Percentiles rank a stretch among this genome's conserved stretches.
Conservation (phyloP, 2,888 invertebrate species). For the Tipula unca region DNA sequence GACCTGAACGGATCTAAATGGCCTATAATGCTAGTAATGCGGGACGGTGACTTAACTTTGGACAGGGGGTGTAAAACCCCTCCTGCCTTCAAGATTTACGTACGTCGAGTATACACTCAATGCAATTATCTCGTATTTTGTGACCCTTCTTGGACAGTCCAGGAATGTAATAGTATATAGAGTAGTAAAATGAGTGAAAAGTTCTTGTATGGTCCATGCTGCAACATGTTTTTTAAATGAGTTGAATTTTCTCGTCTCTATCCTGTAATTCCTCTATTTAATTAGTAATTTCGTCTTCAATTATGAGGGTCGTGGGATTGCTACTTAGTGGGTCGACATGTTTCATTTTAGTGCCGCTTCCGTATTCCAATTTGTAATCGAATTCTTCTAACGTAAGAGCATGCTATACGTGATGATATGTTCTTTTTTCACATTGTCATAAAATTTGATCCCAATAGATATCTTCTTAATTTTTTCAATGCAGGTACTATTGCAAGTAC, state of each 20-base stretch:
- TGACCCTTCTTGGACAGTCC: too few relatives aligned
- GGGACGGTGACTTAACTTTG: too few relatives aligned
- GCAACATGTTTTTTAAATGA: not conserved
- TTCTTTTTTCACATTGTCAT: not conserved
- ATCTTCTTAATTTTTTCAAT: not conserved
- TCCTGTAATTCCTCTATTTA: not conserved
- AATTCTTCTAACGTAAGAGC: not conserved
- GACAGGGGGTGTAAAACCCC: too few relatives aligned
- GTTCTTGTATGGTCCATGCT: not conserved
- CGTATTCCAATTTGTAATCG: not conserved
- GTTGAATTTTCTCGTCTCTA: not conserved
- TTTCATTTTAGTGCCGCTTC: not conserved
- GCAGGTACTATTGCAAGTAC: not conserved
- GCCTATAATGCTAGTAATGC: too few relatives aligned
- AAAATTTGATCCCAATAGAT: not conserved
- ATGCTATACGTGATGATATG: not conserved
- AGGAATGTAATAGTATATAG: too few relatives aligned
- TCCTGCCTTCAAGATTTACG: too few relatives aligned
- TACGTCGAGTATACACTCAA: too few relatives aligned
- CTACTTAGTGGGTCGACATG: not conserved
- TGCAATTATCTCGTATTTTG: too few relatives aligned
- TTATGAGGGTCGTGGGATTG: not conserved
- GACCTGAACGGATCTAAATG: too few relatives aligned
- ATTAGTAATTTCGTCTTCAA: not conserved
- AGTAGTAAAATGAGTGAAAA: not conserved